These are phyloP conservation scores for Platyrinchus mystaceus DNA, from an alignment of 2,797 vertebrate species.

Conservation along the genomic window DNA sequence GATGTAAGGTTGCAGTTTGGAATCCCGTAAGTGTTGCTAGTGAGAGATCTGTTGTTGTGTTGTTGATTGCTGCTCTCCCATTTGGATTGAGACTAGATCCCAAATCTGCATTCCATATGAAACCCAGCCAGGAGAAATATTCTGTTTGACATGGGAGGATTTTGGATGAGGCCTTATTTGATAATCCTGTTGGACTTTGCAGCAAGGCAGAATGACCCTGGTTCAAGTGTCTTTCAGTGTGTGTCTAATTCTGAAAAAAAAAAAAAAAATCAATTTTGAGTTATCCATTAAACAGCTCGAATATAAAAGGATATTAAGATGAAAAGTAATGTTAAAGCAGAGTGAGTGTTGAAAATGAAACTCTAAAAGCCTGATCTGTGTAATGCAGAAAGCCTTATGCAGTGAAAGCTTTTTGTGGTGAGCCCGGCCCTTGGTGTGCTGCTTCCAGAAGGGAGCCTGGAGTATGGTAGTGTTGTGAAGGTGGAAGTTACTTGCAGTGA, in stretches of 20 bases:
- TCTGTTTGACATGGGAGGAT: background rate
- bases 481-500: background rate
- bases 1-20: background rate
- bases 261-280: background rate
- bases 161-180: background rate
- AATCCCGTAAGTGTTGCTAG: fast-evolving
- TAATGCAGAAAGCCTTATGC: background rate
- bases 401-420: too few relatives aligned
- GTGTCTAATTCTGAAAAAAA: background rate
- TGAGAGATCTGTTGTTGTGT: background rate
- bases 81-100: background rate
- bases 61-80: background rate
- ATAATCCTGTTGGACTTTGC: background rate
- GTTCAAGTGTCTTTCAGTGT: background rate
- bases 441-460: background rate
- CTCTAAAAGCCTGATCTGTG: background rate
- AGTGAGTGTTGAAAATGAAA: background rate
- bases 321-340: background rate
- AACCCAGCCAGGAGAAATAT: background rate
- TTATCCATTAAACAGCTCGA: background rate
- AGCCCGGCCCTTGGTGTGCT: background rate
- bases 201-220: background rate
- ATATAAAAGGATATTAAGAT: background rate
- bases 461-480: fast-evolving
- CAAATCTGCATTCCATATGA: background rate